Evolutionary conservation across 2,113 vertebrate genomes (phyloP).

Genomic region (Aegypius monachus): DNA sequence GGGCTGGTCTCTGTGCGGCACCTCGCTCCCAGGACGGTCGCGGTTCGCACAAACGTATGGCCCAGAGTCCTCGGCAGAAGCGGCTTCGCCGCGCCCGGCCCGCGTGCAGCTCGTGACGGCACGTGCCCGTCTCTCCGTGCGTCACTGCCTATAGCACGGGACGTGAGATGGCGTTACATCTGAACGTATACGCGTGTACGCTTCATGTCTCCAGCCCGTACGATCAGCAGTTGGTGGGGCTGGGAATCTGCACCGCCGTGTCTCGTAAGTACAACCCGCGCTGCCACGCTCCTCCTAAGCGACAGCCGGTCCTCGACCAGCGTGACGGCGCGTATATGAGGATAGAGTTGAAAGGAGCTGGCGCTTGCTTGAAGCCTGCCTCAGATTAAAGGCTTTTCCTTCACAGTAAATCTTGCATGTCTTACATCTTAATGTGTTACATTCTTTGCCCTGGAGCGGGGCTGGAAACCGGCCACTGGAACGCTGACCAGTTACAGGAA

Average conservation of each 20-base stretch:
- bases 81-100: accelerated
- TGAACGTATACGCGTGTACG: accelerated
- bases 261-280: accelerated
- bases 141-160: accelerated
- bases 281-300: background rate
- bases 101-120: accelerated
- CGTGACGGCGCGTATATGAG: accelerated
- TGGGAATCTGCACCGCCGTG: accelerated
- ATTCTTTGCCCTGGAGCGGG: background rate
- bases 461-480: background rate
- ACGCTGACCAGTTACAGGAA: background rate
- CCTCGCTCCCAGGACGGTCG: accelerated
- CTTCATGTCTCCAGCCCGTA: background rate
- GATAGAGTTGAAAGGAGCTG: background rate
- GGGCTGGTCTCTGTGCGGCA: background rate
- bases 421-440: background rate
- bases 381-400: slow-evolving; percentile 1
- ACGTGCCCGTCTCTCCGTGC: accelerated
- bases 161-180: accelerated
- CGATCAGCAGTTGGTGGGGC: background rate
- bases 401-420: background rate
- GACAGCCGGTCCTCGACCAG: background rate
- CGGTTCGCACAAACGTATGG: background rate
- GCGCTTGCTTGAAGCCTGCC: background rate
- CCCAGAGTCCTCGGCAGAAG: background rate